phyloP scores from a whole-genome alignment of 2,113 vertebrate species.

The Pontoporia blainvillei region DNA sequence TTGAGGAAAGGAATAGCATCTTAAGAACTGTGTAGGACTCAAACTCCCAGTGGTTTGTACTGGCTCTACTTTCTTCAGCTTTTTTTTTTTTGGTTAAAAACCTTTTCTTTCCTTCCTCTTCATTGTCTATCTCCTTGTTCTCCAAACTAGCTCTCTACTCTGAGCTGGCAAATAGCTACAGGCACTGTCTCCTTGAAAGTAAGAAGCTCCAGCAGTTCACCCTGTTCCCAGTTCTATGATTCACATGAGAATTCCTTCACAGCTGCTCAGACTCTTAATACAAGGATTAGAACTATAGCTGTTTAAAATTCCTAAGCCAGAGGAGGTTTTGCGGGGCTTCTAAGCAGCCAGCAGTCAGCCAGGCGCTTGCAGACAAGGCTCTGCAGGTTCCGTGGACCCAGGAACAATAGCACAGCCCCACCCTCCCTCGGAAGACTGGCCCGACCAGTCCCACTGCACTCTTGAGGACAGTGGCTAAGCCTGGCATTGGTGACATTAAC shows the following conservation, averaged over 20 bases:
- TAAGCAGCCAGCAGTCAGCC: neutral
- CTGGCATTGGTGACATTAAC: neutral
- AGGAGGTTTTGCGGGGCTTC: neutral
- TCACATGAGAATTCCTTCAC: neutral
- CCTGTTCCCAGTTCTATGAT: neutral
- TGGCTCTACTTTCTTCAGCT: neutral
- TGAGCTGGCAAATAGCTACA: neutral
- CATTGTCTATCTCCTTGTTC: neutral
- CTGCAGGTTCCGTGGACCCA: accelerated
- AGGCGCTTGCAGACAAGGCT: neutral
- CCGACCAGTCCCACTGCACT: neutral
- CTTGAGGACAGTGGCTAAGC: neutral
- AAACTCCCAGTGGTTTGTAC: neutral
- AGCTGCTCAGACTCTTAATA: neutral
- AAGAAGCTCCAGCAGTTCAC: neutral
- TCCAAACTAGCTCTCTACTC: neutral
- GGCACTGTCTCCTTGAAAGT: neutral
- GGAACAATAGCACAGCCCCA: neutral
- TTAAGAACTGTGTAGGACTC: neutral
- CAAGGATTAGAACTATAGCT: neutral
- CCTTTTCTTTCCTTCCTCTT: neutral
- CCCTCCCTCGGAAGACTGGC: neutral
- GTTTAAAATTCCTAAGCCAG: neutral
- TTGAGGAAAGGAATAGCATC: neutral
- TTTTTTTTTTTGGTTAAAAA: neutral